Evolutionary conservation across 2,113 vertebrate genomes (phyloP), one percentile per base, ranked within the genome.

Genomic region (Calidris pugnax): DNA sequence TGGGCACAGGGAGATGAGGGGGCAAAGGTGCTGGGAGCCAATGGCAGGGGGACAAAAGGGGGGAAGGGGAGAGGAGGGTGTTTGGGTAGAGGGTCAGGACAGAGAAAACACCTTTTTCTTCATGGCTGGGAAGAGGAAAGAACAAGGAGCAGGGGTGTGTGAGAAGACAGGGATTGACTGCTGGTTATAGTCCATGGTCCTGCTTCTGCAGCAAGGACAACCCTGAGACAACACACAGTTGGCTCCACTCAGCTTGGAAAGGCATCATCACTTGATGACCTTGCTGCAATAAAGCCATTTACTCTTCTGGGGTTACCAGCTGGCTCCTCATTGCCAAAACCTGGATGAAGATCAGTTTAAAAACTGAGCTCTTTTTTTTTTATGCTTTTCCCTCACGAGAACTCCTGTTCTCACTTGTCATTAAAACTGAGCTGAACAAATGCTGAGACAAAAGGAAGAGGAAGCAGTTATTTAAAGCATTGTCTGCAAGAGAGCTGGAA

Each of bases 391-490:
- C 23, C 41, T 79, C 1, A 1, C 26, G 14, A 91, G 69, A 75
- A 72, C 47, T 69, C 26, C 35, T 71, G 41, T 80, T 76, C 64
- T 86, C n/a, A 33, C 32, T 85, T 77, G 17, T 28, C 32, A 67
- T 71, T 92, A 94, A 77, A 84, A 37, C 87, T 84, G 59, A 51
- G n/a, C 32, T 71, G 60, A 59, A 72, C 55, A 96, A 89, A 68
- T 51, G 51, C 69, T 0, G 14, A 94, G 56, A 79, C 43, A 95
- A 96, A 95, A 95, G 39, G 80, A 89, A 94, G 43, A 95, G 39
- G 80, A 89, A 94, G 43, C 15, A 9, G 9, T 56, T 56, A 19
- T 75, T 91, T 75, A 62, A 95, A 82, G 9, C 71, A 56, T 60
- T 81, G 12, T 78, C 66, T 10, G 26, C 19, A 35, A 41, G 5